A percentile compares a stretch with the other conserved stretches of the same genome.
Evolutionary conservation across 2,888 invertebrate genomes (phyloP).

Genomic region (Sipunculus nudus): DNA sequence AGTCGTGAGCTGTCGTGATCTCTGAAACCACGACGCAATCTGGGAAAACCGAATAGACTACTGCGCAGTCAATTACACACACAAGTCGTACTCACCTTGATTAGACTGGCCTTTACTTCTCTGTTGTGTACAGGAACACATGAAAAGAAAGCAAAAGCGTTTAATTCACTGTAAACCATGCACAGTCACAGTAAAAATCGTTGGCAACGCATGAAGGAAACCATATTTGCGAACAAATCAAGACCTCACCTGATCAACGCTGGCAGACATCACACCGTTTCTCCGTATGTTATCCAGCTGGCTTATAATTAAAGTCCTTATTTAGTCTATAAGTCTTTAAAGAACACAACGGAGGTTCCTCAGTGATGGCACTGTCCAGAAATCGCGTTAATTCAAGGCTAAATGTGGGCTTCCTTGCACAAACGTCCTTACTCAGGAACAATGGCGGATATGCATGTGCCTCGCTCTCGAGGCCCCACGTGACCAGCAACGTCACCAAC

Average conservation of each 20-base stretch:
- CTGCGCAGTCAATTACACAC: not conserved
- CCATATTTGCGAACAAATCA: constrained; percentile 1
- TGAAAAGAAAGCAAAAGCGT: constrained; percentile 45
- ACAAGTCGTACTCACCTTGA: constrained; percentile 49
- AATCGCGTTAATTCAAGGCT: no score
- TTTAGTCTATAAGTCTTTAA: constrained; percentile 7
- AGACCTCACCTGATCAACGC: constrained; percentile 56
- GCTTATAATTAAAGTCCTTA: not conserved
- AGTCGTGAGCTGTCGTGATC: constrained; percentile 33
- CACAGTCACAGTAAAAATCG: not conserved
- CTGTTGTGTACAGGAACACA: constrained; percentile 42
- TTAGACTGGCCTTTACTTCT: constrained; percentile 62
- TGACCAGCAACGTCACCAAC: constrained; percentile 47
- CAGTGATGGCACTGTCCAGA: no score
- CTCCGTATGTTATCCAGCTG: not conserved
- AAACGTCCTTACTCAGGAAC: constrained; percentile 46
- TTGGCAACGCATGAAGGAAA: not conserved
- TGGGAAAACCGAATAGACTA: not conserved
- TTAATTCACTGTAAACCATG: not conserved
- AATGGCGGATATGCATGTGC: constrained; percentile 62
- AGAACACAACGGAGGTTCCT: constrained; percentile 9
- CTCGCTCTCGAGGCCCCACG: constrained; percentile 59
- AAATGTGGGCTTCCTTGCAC: constrained; percentile 16
- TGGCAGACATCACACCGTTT: constrained; percentile 60
- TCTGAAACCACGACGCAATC: constrained; percentile 37